A percentile compares a stretch with the other conserved stretches of the same genome.
Conservation (phyloP, 2,797 vertebrate genomes). For the Sebastes wilsoni region DNA sequence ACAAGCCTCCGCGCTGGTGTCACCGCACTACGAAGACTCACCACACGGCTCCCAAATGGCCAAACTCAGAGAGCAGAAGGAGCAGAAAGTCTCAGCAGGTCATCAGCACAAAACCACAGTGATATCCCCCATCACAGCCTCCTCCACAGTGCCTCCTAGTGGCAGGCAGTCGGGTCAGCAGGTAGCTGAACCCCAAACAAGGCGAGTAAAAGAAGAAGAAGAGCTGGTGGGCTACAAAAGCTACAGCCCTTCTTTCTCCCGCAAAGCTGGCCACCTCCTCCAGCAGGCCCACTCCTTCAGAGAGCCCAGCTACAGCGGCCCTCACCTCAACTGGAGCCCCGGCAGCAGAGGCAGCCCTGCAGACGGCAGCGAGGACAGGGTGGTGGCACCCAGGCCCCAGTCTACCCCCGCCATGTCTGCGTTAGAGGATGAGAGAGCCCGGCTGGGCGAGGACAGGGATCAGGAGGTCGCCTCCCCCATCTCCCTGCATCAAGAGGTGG, state of each 20-base stretch:
- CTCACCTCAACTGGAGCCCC: conserved; percentile 63
- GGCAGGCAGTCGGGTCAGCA: conserved; percentile 61
- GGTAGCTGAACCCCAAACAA: conserved; percentile 79
- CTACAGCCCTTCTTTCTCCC: conserved; percentile 90
- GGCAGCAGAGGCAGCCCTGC: conserved; percentile 53
- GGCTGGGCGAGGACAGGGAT: conserved; percentile 41
- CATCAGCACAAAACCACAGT: conserved; percentile 41
- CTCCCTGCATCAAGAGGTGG: conserved; percentile 84
- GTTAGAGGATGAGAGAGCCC: conserved; percentile 59
- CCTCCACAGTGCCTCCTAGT: conserved; percentile 28
- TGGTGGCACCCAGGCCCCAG: conserved; percentile 36
- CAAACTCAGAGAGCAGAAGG: conserved; percentile 31
- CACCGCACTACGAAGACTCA: conserved; percentile 67
- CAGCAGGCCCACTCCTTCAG: conserved; percentile 89
- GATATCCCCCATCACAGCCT: background rate
- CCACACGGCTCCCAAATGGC: conserved; percentile 22
- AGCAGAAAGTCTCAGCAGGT: conserved; percentile 16
- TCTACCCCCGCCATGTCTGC: conserved; percentile 51
- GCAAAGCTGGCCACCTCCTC: conserved; percentile 83
- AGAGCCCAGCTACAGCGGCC: conserved; percentile 83
- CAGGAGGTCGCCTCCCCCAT: conserved; percentile 65
- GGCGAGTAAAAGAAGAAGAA: conserved; percentile 80
- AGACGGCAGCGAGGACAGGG: conserved; percentile 24
- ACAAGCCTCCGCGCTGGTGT: conserved; percentile 78
- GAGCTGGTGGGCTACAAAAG: conserved; percentile 89